A percentile compares a stretch with the other conserved stretches of the same genome.
These are phyloP conservation scores for Heterodera schachtii DNA, from an alignment of 1,140 invertebrate genomes.

Conservation along the genomic window DNA sequence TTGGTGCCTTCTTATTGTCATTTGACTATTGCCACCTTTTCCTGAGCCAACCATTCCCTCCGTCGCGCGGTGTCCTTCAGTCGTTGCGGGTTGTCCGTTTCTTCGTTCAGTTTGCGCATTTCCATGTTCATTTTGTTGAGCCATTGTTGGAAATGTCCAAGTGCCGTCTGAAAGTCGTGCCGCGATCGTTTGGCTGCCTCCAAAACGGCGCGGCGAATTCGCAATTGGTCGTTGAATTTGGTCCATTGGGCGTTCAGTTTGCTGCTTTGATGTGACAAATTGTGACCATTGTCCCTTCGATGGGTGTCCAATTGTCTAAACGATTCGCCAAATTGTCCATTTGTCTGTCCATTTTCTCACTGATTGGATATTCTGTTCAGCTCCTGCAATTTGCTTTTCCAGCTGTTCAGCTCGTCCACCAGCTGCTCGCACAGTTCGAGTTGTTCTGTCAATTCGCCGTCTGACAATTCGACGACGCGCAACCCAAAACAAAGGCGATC, in stretches of 20 bases:
- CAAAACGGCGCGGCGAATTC: slow-evolving; percentile 44
- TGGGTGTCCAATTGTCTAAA: slow-evolving; percentile 51
- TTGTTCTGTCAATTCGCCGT: slow-evolving; percentile 34
- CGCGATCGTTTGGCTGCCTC: slow-evolving; percentile 58
- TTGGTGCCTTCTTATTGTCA: too few relatives aligned
- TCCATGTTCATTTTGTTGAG: slow-evolving; percentile 38
- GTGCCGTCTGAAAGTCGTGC: slow-evolving; percentile 59
- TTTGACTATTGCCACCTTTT: slow-evolving; percentile 19
- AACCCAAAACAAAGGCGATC: slow-evolving; percentile 38
- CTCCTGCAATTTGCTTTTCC: slow-evolving; percentile 35
- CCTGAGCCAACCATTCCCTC: slow-evolving; percentile 54
- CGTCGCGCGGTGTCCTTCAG: slow-evolving; percentile 58
- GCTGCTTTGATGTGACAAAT: slow-evolving; percentile 55
- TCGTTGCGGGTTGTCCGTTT: slow-evolving; percentile 54
- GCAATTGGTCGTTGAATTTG: slow-evolving; percentile 59
- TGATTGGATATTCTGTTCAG: slow-evolving; percentile 44
- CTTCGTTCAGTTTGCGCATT: slow-evolving; percentile 36
- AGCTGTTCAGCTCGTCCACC: slow-evolving; percentile 25
- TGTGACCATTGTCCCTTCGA: slow-evolving; percentile 57
- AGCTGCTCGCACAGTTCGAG: slow-evolving; percentile 31
- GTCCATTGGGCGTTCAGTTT: slow-evolving; percentile 61
- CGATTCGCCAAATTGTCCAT: slow-evolving; percentile 33
- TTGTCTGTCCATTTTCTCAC: slow-evolving; percentile 20
- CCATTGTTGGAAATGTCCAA: slow-evolving; percentile 59
- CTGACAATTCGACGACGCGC: slow-evolving; percentile 43